Evolutionary conservation across 1,140 invertebrate species (phyloP).

Genomic region (Hyposmocoma kahamanoa): DNA sequence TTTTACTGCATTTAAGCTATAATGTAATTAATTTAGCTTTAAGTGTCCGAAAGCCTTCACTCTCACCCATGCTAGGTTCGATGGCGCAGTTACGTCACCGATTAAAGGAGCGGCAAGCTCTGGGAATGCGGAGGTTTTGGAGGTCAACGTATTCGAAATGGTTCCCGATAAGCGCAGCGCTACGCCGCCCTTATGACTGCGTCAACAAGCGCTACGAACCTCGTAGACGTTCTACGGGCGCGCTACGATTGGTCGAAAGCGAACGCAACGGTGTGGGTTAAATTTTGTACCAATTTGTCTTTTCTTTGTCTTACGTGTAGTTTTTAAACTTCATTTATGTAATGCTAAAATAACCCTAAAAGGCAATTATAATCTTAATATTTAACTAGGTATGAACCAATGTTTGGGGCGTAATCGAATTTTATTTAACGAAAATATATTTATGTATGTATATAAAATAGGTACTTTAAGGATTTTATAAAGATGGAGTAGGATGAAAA

Average conservation of each 20-base stretch:
- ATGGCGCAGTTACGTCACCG: neutral
- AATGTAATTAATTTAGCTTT: slow-evolving; percentile 9
- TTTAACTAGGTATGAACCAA: too few species aligned
- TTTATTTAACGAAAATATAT: too few species aligned
- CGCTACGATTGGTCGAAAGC: slow-evolving; percentile 35
- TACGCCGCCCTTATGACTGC: slow-evolving; percentile 40
- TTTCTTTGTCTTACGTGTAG: slow-evolving; percentile 15
- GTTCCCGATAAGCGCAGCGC: slow-evolving; percentile 35
- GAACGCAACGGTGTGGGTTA: neutral
- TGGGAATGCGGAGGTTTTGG: slow-evolving; percentile 27
- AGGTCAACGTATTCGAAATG: slow-evolving; percentile 33
- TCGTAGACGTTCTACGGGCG: slow-evolving; percentile 51
- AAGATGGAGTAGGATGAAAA: too few species aligned
- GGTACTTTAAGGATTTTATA: too few species aligned
- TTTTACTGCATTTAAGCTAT: slow-evolving; percentile 22
- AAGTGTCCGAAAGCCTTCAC: slow-evolving; percentile 1
- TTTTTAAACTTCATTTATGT: too few species aligned
- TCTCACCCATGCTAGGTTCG: neutral
- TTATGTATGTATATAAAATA: too few species aligned
- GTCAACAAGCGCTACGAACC: slow-evolving; percentile 48
- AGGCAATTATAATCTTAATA: too few species aligned
- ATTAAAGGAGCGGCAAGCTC: neutral
- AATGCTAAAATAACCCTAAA: too few species aligned
- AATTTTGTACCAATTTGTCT: slow-evolving; percentile 13
- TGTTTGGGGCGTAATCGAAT: too few species aligned